Evolutionary conservation across 1,140 invertebrate species (phyloP).

Genomic region (Pantala flavescens): DNA sequence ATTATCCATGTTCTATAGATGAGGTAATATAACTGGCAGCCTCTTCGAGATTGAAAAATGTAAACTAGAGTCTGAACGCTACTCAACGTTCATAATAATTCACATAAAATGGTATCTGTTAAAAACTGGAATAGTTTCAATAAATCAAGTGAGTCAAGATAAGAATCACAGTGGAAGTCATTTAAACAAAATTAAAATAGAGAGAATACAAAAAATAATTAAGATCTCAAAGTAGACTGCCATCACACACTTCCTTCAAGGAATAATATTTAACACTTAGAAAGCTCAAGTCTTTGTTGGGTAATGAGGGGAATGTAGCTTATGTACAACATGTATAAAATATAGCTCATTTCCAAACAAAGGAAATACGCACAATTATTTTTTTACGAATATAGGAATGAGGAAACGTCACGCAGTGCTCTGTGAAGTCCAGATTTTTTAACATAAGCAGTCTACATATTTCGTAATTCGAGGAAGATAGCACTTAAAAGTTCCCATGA

Average conservation of each 20-base stretch:
- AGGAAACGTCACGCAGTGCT: neutral
- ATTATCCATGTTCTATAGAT: neutral
- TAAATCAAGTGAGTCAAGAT: neutral
- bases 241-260: constrained; percentile 4
- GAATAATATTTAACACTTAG: constrained; percentile 1
- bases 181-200: neutral
- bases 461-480: constrained; percentile 10
- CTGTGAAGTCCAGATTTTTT: constrained; percentile 1
- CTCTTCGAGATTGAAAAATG: neutral
- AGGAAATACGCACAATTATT: neutral
- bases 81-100: neutral
- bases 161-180: neutral
- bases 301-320: neutral
- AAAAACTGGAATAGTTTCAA: neutral
- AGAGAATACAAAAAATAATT: neutral
- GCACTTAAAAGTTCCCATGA: neutral
- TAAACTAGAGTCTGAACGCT: neutral
- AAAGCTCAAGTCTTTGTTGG: constrained; percentile 2
- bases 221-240: neutral
- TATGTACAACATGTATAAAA: constrained; percentile 10
- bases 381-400: constrained; percentile 6
- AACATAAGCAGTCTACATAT: constrained; percentile 8
- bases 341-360: neutral
- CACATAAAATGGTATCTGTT: neutral
- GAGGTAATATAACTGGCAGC: constrained; percentile 8